Percentiles rank a stretch among this genome's conserved stretches.
phyloP scores from a whole-genome alignment of 2,113 vertebrate species.

The Okapia johnstoni region DNA sequence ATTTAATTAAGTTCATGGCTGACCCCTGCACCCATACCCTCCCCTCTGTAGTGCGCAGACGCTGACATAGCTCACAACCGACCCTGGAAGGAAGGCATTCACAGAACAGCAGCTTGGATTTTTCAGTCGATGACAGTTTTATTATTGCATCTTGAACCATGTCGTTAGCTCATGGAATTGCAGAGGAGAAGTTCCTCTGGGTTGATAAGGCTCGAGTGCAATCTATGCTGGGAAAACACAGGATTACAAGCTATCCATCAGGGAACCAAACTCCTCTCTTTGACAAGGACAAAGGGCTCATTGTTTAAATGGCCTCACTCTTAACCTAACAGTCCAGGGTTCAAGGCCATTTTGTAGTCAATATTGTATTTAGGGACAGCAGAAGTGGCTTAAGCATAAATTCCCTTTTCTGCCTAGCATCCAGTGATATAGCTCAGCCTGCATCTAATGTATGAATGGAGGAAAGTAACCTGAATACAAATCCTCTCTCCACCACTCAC shows the following conservation, averaged over 20 bases:
- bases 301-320: background rate
- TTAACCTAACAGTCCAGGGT: background rate
- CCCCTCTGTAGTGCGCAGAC: background rate
- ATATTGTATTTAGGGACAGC: background rate
- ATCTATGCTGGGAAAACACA: background rate
- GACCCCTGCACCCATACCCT: background rate
- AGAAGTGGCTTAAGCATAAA: background rate
- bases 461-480: background rate
- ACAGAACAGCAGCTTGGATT: background rate
- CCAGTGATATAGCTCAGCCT: background rate
- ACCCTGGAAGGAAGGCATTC: background rate
- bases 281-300: background rate
- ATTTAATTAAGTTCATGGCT: slow-evolving; percentile 50
- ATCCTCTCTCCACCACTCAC: background rate
- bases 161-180: background rate
- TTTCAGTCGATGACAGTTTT: slow-evolving; percentile 14
- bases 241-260: background rate
- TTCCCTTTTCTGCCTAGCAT: background rate
- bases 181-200: background rate
- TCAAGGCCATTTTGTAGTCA: background rate
- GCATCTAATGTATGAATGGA: background rate
- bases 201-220: background rate
- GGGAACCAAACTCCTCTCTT: background rate
- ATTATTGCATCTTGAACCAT: background rate
- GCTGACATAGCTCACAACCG: background rate